Conservation (phyloP, 2,797 vertebrate genomes). For the Fratercula arctica region DNA sequence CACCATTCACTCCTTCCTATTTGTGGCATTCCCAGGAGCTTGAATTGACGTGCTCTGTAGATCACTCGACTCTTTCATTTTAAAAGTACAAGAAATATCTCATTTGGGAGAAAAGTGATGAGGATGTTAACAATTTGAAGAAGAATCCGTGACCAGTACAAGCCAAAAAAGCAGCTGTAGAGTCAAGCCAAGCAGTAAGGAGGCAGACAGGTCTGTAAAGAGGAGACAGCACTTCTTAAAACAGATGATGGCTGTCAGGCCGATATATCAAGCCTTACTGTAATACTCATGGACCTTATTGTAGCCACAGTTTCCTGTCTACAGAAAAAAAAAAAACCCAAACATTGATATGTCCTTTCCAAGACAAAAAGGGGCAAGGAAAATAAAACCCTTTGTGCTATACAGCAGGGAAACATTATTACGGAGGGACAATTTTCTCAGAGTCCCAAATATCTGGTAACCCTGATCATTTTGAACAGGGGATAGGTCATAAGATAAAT, state of each 20-base stretch:
- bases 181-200: not conserved
- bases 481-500: conserved; percentile 32
- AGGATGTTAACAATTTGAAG: not conserved
- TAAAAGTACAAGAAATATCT: not conserved
- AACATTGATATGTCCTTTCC: not conserved
- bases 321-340: not conserved
- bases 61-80: not conserved
- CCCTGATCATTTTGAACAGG: not conserved
- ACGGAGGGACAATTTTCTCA: not conserved
- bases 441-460: conserved; percentile 9
- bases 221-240: not conserved
- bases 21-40: not conserved
- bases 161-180: not conserved
- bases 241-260: not conserved
- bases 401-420: not conserved
- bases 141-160: not conserved
- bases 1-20: not conserved
- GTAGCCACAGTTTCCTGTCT: not conserved
- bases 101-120: not conserved
- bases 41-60: not conserved
- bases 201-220: not conserved
- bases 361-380: conserved; percentile 5
- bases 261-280: not conserved
- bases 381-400: not conserved
- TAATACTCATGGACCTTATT: not conserved